Percentiles rank a stretch among this genome's conserved stretches.
phyloP scores from a whole-genome alignment of 2,797 vertebrate genomes.

The Clarias fuscus region DNA sequence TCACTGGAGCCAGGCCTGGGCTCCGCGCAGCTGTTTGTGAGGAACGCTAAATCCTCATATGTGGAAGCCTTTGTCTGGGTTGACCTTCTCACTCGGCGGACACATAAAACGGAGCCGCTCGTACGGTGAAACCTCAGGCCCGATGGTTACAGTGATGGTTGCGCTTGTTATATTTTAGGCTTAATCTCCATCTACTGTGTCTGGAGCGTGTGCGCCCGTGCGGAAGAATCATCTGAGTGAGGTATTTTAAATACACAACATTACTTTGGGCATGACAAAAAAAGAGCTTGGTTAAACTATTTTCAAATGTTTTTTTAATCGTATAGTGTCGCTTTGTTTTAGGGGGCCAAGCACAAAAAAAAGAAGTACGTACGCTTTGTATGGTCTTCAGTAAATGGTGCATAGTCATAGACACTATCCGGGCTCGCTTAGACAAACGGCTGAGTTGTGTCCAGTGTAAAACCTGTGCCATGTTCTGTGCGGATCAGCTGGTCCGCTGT shows the following conservation, averaged over 20 bases:
- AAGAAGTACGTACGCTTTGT: not conserved
- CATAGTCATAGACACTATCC: not conserved
- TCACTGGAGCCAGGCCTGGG: constrained; percentile 20
- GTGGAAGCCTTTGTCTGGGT: constrained; percentile 5
- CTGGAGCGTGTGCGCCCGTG: not conserved
- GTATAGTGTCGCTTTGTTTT: not conserved
- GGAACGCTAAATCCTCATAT: constrained; percentile 17
- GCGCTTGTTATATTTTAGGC: not conserved
- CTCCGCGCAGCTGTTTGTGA: constrained; percentile 20
- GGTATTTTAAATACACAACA: not conserved
- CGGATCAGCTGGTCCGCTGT: too few relatives aligned
- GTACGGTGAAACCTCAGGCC: constrained; percentile 1
- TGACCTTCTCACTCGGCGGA: constrained; percentile 27
- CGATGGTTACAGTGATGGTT: not conserved
- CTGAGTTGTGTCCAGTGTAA: too few relatives aligned
- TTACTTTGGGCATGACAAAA: not conserved
- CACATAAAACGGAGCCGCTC: constrained; percentile 2
- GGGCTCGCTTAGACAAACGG: too few relatives aligned
- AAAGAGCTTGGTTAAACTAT: not conserved
- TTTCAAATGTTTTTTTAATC: not conserved
- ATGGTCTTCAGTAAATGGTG: not conserved
- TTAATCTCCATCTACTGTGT: not conserved
- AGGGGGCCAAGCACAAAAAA: not conserved
- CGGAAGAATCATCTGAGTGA: too few relatives aligned
- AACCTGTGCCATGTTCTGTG: too few relatives aligned